Conservation (phyloP, 2,113 vertebrate species). For the Cebidichthys violaceus region DNA sequence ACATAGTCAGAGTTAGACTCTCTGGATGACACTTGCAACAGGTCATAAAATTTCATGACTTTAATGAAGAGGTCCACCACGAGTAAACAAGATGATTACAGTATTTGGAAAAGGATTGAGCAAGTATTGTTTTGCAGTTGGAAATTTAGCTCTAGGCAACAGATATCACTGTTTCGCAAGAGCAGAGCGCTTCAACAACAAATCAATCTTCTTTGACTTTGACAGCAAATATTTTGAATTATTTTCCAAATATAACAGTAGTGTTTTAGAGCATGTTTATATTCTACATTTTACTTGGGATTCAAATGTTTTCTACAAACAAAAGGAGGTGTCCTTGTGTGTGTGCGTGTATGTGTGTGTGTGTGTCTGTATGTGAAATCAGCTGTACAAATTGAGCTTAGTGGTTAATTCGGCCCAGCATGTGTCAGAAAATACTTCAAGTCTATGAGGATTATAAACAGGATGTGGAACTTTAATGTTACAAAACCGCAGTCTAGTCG, state of each 20-base stretch:
- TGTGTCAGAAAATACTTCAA: slow-evolving; percentile 9
- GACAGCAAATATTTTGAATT: not conserved
- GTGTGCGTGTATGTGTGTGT: not conserved
- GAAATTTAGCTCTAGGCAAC: slow-evolving; percentile 16
- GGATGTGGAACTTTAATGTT: slow-evolving; percentile 32
- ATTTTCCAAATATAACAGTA: not conserved
- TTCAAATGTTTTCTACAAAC: not conserved
- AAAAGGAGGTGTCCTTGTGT: not conserved
- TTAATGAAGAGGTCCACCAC: slow-evolving; percentile 3
- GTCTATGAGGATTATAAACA: slow-evolving; percentile 33
- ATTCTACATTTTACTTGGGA: not conserved
- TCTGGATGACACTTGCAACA: slow-evolving; percentile 10
- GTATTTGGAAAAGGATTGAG: slow-evolving; percentile 54
- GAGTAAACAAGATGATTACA: slow-evolving; percentile 64
- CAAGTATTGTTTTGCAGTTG: slow-evolving; percentile 54
- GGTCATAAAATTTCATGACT: slow-evolving; percentile 4
- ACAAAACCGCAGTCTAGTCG: slow-evolving; percentile 21
- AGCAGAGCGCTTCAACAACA: not conserved
- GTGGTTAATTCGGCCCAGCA: slow-evolving; percentile 3
- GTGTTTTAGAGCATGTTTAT: not conserved
- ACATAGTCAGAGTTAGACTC: not conserved
- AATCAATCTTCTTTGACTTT: not conserved
- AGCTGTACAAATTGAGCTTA: slow-evolving; percentile 11
- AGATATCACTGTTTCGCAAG: slow-evolving; percentile 41
- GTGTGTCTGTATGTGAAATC: not conserved